A percentile compares a stretch with the other conserved stretches of the same genome.
Conservation (phyloP, 2,797 vertebrate species). For the Streptopelia turtur region DNA sequence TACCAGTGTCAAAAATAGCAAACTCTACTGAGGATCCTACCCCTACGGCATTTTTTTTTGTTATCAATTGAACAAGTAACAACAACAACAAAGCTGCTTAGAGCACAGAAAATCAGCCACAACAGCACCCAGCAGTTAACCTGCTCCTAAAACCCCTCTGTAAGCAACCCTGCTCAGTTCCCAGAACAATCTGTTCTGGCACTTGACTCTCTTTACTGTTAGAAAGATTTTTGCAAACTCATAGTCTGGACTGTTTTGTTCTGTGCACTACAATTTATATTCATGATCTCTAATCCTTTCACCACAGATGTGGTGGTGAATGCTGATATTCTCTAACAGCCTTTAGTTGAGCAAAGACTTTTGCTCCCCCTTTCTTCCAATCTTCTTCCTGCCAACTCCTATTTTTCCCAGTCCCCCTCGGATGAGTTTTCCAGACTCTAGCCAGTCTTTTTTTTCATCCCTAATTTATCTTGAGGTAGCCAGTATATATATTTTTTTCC, state of each 20-base stretch:
- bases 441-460: background rate
- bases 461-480: background rate
- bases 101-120: fast-evolving
- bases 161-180: fast-evolving
- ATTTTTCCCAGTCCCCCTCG: background rate
- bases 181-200: background rate
- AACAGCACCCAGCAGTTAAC: background rate
- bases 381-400: background rate
- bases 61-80: background rate
- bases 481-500: background rate
- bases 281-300: background rate
- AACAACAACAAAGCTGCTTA: background rate
- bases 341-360: background rate
- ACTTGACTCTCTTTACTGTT: background rate
- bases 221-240: background rate
- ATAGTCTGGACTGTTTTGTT: background rate
- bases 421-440: background rate
- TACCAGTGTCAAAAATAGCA: background rate
- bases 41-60: background rate
- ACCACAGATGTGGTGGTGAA: background rate
- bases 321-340: background rate
- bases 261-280: background rate
- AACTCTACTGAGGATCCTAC: background rate
- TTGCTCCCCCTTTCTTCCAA: background rate
- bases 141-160: background rate